Evolutionary conservation across 2,797 vertebrate genomes (phyloP).

Genomic region (Bradypus variegatus): DNA sequence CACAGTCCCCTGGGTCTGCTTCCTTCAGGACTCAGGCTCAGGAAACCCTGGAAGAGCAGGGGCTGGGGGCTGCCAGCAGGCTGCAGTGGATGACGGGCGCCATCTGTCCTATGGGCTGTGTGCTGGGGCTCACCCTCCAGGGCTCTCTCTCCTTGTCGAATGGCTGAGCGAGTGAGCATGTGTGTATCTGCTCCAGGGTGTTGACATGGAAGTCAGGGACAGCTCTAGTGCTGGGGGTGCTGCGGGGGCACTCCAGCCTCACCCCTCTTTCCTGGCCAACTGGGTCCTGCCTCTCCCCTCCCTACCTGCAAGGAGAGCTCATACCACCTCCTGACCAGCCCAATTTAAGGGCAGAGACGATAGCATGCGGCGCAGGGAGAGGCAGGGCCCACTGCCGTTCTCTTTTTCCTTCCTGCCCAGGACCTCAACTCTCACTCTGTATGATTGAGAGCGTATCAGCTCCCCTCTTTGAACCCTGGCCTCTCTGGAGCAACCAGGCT

Average conservation of each 20-base stretch:
- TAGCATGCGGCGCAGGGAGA: neutral
- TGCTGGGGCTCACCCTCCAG: too few species aligned
- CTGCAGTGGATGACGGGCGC: neutral
- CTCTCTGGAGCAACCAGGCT: neutral
- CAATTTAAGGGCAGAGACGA: neutral
- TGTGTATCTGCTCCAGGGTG: neutral
- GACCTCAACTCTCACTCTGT: neutral
- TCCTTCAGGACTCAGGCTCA: neutral
- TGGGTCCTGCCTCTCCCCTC: neutral
- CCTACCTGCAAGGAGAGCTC: neutral
- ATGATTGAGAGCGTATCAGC: neutral
- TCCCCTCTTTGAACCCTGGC: neutral
- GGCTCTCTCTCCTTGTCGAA: neutral
- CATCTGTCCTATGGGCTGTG: neutral
- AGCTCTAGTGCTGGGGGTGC: neutral
- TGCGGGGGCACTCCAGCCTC: neutral
- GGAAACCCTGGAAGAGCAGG: neutral
- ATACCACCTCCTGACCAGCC: neutral
- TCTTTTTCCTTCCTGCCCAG: neutral
- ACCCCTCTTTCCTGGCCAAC: rapidly evolving
- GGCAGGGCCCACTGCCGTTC: neutral
- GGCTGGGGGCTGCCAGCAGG: neutral
- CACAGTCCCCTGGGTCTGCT: neutral
- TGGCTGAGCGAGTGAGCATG: too few species aligned
- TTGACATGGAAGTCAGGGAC: neutral